phyloP scores from a whole-genome alignment of 2,888 invertebrate genomes.

The Drosophila neotestacea region DNA sequence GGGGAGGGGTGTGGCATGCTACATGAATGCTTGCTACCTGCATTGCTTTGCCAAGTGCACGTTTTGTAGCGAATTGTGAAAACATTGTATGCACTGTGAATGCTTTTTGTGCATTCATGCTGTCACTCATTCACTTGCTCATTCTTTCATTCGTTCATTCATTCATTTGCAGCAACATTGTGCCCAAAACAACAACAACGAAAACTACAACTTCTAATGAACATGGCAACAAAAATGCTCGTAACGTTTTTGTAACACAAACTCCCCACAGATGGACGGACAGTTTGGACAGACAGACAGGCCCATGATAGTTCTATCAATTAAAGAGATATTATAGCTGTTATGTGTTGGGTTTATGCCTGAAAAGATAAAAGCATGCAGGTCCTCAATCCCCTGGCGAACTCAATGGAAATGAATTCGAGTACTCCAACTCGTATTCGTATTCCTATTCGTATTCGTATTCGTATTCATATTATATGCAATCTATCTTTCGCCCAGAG shows the following conservation, averaged over 20 bases:
- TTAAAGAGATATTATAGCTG: slow-evolving; percentile 66
- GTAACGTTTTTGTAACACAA: slow-evolving; percentile 47
- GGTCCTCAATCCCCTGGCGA: slow-evolving; percentile 26
- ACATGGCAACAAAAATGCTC: slow-evolving; percentile 58
- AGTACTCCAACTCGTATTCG: slow-evolving; percentile 3
- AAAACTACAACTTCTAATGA: slow-evolving; percentile 61
- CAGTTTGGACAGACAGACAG: slow-evolving; percentile 1
- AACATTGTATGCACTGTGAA: slow-evolving; percentile 62
- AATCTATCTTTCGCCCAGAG: slow-evolving; percentile 53
- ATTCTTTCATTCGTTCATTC: slow-evolving; percentile 49
- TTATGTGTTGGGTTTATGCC: slow-evolving; percentile 3
- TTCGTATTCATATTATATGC: slow-evolving; percentile 36
- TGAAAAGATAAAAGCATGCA: slow-evolving; percentile 19
- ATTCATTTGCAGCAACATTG: slow-evolving; percentile 79
- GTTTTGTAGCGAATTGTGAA: slow-evolving; percentile 72
- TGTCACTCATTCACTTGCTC: slow-evolving; percentile 40
- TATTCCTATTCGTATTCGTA: not conserved
- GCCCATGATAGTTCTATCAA: slow-evolving; percentile 69
- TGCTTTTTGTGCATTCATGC: slow-evolving; percentile 69
- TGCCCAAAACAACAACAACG: slow-evolving; percentile 47
- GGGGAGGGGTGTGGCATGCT: slow-evolving; percentile 21
- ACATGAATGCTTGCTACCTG: slow-evolving; percentile 15
- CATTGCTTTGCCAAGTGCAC: slow-evolving; percentile 57
- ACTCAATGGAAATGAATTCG: slow-evolving; percentile 43
- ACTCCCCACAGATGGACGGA: not conserved